Conservation (phyloP, 1,140 invertebrate species). For the Orius insidiosus region DNA sequence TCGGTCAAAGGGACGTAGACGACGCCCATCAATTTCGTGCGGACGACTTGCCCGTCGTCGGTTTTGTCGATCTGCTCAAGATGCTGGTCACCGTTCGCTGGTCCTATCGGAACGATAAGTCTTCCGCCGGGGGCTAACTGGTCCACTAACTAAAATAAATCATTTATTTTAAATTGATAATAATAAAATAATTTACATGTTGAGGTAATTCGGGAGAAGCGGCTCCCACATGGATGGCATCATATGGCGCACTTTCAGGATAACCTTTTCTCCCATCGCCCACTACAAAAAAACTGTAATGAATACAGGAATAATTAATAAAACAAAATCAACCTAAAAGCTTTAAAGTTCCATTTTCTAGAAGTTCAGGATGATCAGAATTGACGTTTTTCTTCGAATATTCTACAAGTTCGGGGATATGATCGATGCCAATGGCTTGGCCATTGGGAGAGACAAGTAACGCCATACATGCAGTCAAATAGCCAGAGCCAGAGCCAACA, state of each 20-base stretch:
- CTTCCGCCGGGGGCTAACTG: slow-evolving; percentile 69
- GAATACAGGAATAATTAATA: neutral
- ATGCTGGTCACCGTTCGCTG: slow-evolving; percentile 60
- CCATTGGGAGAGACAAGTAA: slow-evolving; percentile 66
- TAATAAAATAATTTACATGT: slow-evolving; percentile 33
- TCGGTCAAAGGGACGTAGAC: slow-evolving; percentile 95
- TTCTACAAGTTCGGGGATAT: slow-evolving; percentile 70
- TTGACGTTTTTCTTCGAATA: slow-evolving; percentile 60
- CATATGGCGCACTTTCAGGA: slow-evolving; percentile 54
- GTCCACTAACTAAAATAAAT: slow-evolving; percentile 38
- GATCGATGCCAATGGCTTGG: slow-evolving; percentile 74
- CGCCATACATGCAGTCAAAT: slow-evolving; percentile 89
- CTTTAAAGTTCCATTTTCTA: slow-evolving; percentile 44
- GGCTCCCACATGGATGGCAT: slow-evolving; percentile 89
- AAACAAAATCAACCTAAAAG: slow-evolving; percentile 37
- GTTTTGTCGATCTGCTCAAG: slow-evolving; percentile 79
- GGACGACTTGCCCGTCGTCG: slow-evolving; percentile 55
- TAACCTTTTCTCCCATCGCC: slow-evolving; percentile 76
- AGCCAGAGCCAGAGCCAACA: slow-evolving; percentile 90
- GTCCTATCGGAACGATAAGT: slow-evolving; percentile 82
- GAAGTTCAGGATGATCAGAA: slow-evolving; percentile 48
- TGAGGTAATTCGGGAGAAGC: slow-evolving; percentile 63
- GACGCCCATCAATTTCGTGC: slow-evolving; percentile 79
- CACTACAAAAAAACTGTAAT: slow-evolving; percentile 28
- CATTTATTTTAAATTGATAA: neutral